Evolutionary conservation across 2,797 vertebrate genomes (phyloP).

Genomic region (Danio albolineatus): DNA sequence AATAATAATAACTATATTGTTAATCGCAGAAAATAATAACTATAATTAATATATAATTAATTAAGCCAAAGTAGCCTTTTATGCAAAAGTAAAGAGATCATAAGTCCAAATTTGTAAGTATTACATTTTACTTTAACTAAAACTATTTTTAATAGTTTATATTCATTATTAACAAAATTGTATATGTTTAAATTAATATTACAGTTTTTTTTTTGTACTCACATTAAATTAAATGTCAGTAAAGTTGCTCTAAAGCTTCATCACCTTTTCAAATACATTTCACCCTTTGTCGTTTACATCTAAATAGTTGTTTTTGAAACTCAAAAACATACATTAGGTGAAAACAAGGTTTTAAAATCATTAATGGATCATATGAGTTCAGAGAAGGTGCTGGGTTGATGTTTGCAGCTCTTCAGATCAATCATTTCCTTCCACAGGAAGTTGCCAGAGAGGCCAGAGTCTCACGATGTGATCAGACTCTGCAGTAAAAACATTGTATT

Average conservation of each 20-base stretch:
- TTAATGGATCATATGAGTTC: not conserved
- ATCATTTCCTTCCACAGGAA: conserved; percentile 81
- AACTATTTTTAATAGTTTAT: no score
- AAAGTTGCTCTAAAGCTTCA: not conserved
- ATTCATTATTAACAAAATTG: no score
- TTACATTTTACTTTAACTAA: not conserved
- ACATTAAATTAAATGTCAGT: not conserved
- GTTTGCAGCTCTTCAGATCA: conserved; percentile 68
- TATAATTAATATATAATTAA: no score
- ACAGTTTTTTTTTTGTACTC: no score
- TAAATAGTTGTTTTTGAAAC: not conserved
- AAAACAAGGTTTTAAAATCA: not conserved
- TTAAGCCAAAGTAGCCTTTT: not conserved
- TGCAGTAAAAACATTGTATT: not conserved
- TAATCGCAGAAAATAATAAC: no score
- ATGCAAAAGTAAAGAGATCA: not conserved
- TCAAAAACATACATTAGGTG: not conserved
- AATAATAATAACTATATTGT: no score
- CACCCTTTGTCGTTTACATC: not conserved
- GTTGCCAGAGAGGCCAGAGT: conserved; percentile 55
- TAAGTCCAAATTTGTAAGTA: not conserved
- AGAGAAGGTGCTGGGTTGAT: conserved; percentile 19
- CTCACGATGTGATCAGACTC: conserved; percentile 31
- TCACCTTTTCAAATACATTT: not conserved
- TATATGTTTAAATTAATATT: no score